phyloP scores from a whole-genome alignment of 2,113 vertebrate genomes.

The Nasalis larvatus region DNA sequence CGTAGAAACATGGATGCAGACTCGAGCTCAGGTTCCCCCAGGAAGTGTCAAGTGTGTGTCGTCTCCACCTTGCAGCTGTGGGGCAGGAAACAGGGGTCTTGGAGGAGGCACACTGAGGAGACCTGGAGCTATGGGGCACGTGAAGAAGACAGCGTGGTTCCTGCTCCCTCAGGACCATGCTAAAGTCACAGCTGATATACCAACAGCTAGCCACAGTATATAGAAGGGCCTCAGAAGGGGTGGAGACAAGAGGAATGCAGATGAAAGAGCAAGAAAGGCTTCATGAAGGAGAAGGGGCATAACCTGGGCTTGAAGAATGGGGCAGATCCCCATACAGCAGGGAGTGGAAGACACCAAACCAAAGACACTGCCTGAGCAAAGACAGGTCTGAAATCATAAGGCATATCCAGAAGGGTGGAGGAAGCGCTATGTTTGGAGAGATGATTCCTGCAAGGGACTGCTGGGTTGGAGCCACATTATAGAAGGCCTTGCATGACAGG shows the following conservation, averaged over 20 bases:
- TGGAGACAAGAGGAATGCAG: background rate
- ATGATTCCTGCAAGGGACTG: background rate
- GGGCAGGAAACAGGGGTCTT: background rate
- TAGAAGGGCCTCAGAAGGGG: too few relatives aligned
- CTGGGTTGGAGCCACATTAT: background rate
- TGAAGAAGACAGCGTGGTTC: background rate
- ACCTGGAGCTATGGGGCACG: fast-evolving
- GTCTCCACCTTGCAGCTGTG: background rate
- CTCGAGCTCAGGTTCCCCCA: background rate
- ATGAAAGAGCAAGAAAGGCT: background rate
- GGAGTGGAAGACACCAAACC: background rate
- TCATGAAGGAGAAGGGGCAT: background rate
- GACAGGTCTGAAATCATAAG: too few relatives aligned
- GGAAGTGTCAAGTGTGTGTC: background rate
- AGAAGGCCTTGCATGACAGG: too few relatives aligned
- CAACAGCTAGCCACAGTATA: fast-evolving
- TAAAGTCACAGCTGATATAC: background rate
- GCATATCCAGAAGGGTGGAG: background rate
- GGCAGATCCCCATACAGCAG: background rate
- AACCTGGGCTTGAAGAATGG: background rate
- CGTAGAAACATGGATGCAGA: background rate
- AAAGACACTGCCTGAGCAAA: background rate
- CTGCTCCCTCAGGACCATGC: background rate
- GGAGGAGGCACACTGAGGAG: background rate
- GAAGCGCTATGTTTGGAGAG: background rate